Evolutionary conservation across 2,888 invertebrate genomes (phyloP).

Genomic region (Luperina nickerlii): DNA sequence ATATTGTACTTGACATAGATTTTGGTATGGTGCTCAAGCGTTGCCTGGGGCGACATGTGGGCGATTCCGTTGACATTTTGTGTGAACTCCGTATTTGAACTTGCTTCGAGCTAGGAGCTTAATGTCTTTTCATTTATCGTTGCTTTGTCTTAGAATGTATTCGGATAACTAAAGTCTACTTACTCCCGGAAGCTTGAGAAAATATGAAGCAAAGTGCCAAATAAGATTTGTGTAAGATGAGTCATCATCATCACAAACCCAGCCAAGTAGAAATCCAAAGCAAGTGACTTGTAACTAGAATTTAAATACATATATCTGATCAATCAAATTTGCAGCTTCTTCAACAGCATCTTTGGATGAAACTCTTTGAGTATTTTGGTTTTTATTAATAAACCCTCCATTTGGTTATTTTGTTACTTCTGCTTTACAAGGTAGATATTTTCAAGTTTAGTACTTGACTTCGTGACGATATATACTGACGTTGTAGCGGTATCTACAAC

Average conservation of each 20-base stretch:
- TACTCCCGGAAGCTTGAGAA: neutral
- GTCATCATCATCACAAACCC: neutral
- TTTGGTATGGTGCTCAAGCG: conserved; percentile 70
- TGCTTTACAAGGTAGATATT: neutral
- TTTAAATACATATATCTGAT: neutral
- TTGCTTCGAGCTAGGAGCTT: conserved; percentile 46
- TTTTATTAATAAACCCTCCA: neutral
- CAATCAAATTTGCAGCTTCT: conserved; percentile 8
- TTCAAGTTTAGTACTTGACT: neutral
- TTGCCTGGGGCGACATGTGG: conserved; percentile 73
- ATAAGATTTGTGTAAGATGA: neutral
- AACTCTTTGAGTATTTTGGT: neutral
- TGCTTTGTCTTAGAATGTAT: conserved; percentile 26
- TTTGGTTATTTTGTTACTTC: neutral
- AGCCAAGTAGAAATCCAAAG: neutral
- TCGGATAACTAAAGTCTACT: neutral
- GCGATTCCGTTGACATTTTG: conserved; percentile 74
- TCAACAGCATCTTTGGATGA: neutral
- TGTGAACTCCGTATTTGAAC: conserved; percentile 68
- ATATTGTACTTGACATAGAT: conserved; percentile 80
- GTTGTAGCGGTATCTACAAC: no score
- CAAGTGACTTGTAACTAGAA: neutral
- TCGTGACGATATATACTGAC: neutral
- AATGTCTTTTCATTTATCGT: conserved; percentile 54
- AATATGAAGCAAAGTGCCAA: neutral